Base-by-base conservation (phyloP, 2,797 vertebrate species). In the Enteromius argenteus region DNA sequence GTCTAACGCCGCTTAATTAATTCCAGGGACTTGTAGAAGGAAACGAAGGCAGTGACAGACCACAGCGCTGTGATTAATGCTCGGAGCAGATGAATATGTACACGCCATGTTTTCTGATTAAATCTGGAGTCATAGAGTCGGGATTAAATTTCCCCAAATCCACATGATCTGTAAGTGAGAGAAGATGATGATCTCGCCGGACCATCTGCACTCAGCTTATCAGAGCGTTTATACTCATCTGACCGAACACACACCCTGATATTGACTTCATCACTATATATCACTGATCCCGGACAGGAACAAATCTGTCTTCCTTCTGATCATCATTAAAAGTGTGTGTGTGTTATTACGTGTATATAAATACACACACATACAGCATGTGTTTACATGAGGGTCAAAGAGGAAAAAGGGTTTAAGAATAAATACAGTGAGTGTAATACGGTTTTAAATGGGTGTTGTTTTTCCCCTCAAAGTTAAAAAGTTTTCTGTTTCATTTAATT, bases 1-100 rank as follows among this genome's bases (percentile, higher is more conserved):
- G 56, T 68, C 37, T 32, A 74, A 60, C 30, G 1, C 23, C 13
- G 51, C 80, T 82, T 85, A 81, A 88, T 90, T 69, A 77, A 87
- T 85, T 86, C 35, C 11, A 51, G 71, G 58, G 37, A 44, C 62
- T 19, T 49, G 67, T 27, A 44, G 39, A 49, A n/a, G 79, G 76
- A 80, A 83, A 67, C 71, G 66, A 84, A 86, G 84, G 46, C 64
- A 39, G 58, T 17, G 82, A 89, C 85, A 86, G 82, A 80, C 56
- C 44, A 3, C 66, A 21, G 56, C 72, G 77, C 39, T 4, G 78
- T 86, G 88, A 88, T 88, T 84, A 82, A 88, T 39, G 32, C 78
- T 81, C 86, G 17, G 84, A 79, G 35, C 72, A 85, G 87, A 87
- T 89, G 89, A 89, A 90, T 89, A 90, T 89, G 88, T 87, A 90